Evolutionary conservation across 2,113 vertebrate genomes (phyloP), one percentile per base, ranked within the genome.

Genomic region (Cavia aperea): DNA sequence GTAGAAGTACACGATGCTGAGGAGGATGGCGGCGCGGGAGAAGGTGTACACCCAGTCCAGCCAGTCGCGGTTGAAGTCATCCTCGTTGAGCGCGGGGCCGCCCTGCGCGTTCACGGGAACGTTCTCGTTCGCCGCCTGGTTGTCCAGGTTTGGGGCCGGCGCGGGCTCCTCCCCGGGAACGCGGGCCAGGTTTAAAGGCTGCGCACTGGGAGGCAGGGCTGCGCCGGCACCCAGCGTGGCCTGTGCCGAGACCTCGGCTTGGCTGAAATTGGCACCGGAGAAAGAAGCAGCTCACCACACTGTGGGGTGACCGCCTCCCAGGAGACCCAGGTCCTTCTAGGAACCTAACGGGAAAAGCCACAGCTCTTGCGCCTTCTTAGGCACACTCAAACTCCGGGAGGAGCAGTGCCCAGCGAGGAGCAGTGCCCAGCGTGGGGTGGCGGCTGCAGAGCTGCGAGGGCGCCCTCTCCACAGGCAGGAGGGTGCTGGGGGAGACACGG

Each of bases 1-100:
- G 96, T 99, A 99, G 97, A 99, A 99, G 97, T 99, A 99, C 29
- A 99, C 98, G 70, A 99, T 99, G 97, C 99, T 99, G 78, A 99
- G 98, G 62, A 99, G 98, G 83, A 99, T 98, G 1, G 98, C 98
- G 7, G 98, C 99, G 1, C 99, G 98, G 0, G 98, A 99, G 95
- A 99, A 98, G 0, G 98, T 99, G 96, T 99, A 99, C 97, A 99
- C 97, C 99, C 99, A 99, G 98, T 99, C 99, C 84, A 99, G 97
- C 99, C 99, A 99, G 97, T 99, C 99, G 1, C 98, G 98, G 96
- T 99, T 99, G 96, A 99, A 98, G 96, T 99, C 99, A 12, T 99
- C 99, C 2, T 99, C 99, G 1, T 99, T 99, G 15, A 99, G 91
- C 90, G 98, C 97, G 0, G 99, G 98, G 1, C 99, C 99, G 5